Evolutionary conservation across 2,888 invertebrate genomes (phyloP), one percentile per base, ranked within the genome.

Genomic region (Parthenolecanium corni): DNA sequence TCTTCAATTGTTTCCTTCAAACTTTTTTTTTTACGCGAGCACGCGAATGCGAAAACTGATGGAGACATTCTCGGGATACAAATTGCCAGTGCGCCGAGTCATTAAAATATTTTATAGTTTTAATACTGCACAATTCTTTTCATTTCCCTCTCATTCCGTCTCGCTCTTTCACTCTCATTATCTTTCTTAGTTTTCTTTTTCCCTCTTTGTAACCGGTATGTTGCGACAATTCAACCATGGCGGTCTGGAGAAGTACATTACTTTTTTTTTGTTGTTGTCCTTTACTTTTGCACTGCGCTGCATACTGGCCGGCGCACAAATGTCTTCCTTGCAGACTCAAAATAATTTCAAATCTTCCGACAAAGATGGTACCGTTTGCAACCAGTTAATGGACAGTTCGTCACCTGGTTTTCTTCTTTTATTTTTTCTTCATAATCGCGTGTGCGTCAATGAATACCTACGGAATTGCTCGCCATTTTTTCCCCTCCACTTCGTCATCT

Each of bases 321-420:
- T 51, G 61, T 61, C 61, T 61, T 51, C 51, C 38, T 20, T 44
- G 49, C 61, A 61, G 61, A 61, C 61, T 61, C 51, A 61, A 31
- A 61, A 61, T 49, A 61, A 61, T 61, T 49, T 61, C 61, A 61
- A 61, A 61, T 61, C 61, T 61, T 49, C 61, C 61, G 61, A 61
- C 61, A 61, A 61, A 61, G 61, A 51, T 61, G 38, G 61, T 51
- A 61, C 61, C 61, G 61, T 61, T 61, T 61, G 51, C 61, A 61
- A 61, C 61, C 61, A 49, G 61, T 57, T 47, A 57, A 57, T 57
- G 31, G 57, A 57, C 57, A 57, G 47, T 47, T 57, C 57, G 57
- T 57, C 57, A 57, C 57, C 57, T 57, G 57, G 14, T 57, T 46
- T n/a, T 57, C 44, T 47, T 46, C 25, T 31, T 31, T 31, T 6